Base-by-base conservation (phyloP, 1,140 invertebrate genomes). In the Episyrphus balteatus region DNA sequence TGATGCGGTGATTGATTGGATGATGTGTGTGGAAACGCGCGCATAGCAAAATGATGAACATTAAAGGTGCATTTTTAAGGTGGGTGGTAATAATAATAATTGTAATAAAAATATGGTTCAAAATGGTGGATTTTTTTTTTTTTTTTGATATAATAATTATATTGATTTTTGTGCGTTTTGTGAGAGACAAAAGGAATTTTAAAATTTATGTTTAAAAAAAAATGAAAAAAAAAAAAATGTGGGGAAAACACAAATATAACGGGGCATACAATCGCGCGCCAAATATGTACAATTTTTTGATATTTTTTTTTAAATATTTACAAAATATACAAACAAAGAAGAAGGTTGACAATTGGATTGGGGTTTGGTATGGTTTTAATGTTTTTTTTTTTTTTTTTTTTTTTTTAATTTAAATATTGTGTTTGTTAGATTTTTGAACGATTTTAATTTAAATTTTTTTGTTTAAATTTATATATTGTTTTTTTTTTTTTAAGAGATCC, bases 401-500 rank as follows among this genome's bases (percentile, higher is more conserved):
- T 39, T 50, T 41, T 44, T 14, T 3, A 42, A 19, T 5, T 5
- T 26, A 26, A 26, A 26, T 21, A n/a, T 46, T 3, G 3, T 46
- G 18, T 13, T n/a, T 33, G 5, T 10, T 43, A 42, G 36, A n/a
- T 39, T 50, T 41, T 44, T 15, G 18, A 8, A 5, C n/a, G 18
- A 43, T 42, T 48, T 48, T 46, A 26, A 26, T 26, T 26, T n/a
- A 42, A 48, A 49, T 38, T 26, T 32, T 45, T 37, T 46, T 46
- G 32, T 51, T 40, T 17, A 21, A 9, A 21, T 19, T 42, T 10
- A 40, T 32, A 44, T 32, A 36, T 46, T 52, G 30, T 47, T 53
- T 51, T 41, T 47, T 48, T 21, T 48, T 10, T 44, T 48, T 53
- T 52, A 62, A 56, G 61, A 57, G 60, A 61, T 67, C 61, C 62